Base-by-base conservation (phyloP, 2,797 vertebrate genomes). In the Ptychadena robeensis region DNA sequence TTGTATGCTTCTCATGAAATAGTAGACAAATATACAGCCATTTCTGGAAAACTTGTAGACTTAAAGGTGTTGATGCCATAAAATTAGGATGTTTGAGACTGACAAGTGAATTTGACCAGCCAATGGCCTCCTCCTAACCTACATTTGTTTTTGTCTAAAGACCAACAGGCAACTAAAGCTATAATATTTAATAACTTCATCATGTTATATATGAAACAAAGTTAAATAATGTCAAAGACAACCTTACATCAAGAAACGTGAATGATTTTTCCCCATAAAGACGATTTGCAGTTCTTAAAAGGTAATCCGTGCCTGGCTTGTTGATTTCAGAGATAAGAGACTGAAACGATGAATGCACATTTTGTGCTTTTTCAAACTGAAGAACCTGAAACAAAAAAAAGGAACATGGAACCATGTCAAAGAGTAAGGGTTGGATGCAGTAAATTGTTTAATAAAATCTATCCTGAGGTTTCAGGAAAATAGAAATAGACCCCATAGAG, bases 201-300 rank as follows among this genome's bases (percentile, higher is more conserved):
- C 15, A 53, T 28, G 22, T 15, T 32, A 67, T 11, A 65, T 65
- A 66, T 35, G 4, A 18, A 34, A 25, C 40, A 10, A 70, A 7
- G 3, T 22, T 1, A 7, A 32, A 18, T 38, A 10, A 70, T 8
- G 5, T 0, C 10, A n/a, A 2, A 59, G 31, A 66, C 3, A 28
- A 0, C 88, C 92, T 93, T 89, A 98, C 97, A 69, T 92, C 38
- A 30, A 95, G 82, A 87, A 98, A 96, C 53, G 94, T 48, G 85
- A 91, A 96, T 0, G 93, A 91, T 82, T 92, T 85, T 69, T 97
- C 96, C 85, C 95, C 96, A 25, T 96, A 98, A 32, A 98, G 93
- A 1, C 94, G 89, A 87, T 94, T 98, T 22, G 96, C 97, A 0
- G 91, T 87, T 77, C 91, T 95, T 86, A 98, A 94, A 25, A 92